Percentiles rank a stretch among this genome's conserved stretches.
Evolutionary conservation across 2,888 invertebrate genomes (phyloP).

Genomic region (Synanthedon andrenaeformis): DNA sequence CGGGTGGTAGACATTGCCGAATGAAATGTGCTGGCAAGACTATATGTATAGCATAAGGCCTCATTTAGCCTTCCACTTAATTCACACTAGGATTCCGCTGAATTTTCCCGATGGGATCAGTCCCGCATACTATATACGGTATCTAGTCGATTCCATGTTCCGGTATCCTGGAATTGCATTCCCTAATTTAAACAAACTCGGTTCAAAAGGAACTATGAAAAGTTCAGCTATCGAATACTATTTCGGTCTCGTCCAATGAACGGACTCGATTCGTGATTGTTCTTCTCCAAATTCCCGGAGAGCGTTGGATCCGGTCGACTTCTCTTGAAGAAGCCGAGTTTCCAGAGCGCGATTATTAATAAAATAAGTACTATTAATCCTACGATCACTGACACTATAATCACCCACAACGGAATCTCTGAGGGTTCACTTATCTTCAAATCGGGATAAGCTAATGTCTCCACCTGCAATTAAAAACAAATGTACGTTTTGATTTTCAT

Average conservation of each 20-base stretch:
- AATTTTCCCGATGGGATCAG: not conserved
- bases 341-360: slow-evolving; percentile 85
- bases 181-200: no score
- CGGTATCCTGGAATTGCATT: no score
- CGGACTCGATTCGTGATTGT: slow-evolving; percentile 76
- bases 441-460: slow-evolving; percentile 87
- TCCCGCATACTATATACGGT: no score
- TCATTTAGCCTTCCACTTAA: no score
- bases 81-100: no score
- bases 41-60: no score
- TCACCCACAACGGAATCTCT: slow-evolving; percentile 88
- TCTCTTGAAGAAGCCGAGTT: slow-evolving; percentile 90
- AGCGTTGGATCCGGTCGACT: slow-evolving; percentile 86
- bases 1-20: no score
- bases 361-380: slow-evolving; percentile 86
- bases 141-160: no score
- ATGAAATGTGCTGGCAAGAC: no score
- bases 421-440: slow-evolving; percentile 79
- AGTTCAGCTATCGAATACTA: slow-evolving; percentile 54
- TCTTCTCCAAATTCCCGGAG: slow-evolving; percentile 83
- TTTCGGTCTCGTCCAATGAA: slow-evolving; percentile 63
- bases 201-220: slow-evolving; percentile 13
- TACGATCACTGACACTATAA: slow-evolving; percentile 83
- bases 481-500: not conserved
- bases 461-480: slow-evolving; percentile 69